These are phyloP conservation scores for Phasia obesa DNA, from an alignment of 2,888 invertebrate genomes.

Conservation along the genomic window DNA sequence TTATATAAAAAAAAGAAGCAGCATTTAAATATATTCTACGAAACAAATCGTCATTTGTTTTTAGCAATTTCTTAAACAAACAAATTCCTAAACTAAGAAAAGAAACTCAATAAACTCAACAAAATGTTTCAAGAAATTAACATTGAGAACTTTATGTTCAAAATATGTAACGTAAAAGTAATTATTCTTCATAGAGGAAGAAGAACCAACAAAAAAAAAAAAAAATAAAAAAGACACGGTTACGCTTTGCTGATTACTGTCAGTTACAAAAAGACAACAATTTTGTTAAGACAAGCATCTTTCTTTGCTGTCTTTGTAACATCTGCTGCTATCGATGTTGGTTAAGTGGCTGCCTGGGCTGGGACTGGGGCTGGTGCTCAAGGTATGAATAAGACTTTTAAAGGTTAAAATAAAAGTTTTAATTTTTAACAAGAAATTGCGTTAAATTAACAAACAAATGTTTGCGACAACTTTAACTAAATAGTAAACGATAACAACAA, in stretches of 20 bases:
- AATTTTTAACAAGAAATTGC: slow-evolving; percentile 48
- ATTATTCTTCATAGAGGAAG: not conserved
- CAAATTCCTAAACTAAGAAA: slow-evolving; percentile 44
- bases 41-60: slow-evolving; percentile 39
- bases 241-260: slow-evolving; percentile 63
- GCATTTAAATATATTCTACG: no score
- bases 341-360: no score
- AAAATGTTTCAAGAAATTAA: slow-evolving; percentile 24
- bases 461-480: slow-evolving; percentile 49
- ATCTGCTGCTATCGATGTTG: slow-evolving; percentile 38
- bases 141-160: slow-evolving; percentile 28
- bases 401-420: slow-evolving; percentile 33
- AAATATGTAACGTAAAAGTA: slow-evolving; percentile 35
- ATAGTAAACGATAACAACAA: slow-evolving; percentile 25
- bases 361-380: slow-evolving; percentile 30
- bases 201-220: not conserved
- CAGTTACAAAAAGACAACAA: slow-evolving; percentile 50
- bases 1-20: not conserved
- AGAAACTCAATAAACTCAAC: not conserved
- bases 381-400: slow-evolving; percentile 21
- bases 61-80: slow-evolving; percentile 47
- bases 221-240: slow-evolving; percentile 38
- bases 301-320: slow-evolving; percentile 37
- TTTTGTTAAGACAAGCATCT: slow-evolving; percentile 35
- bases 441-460: slow-evolving; percentile 62